A percentile compares a stretch with the other conserved stretches of the same genome.
Conservation (phyloP, 2,797 vertebrate genomes). For the Helicolenus hilgendorfi region DNA sequence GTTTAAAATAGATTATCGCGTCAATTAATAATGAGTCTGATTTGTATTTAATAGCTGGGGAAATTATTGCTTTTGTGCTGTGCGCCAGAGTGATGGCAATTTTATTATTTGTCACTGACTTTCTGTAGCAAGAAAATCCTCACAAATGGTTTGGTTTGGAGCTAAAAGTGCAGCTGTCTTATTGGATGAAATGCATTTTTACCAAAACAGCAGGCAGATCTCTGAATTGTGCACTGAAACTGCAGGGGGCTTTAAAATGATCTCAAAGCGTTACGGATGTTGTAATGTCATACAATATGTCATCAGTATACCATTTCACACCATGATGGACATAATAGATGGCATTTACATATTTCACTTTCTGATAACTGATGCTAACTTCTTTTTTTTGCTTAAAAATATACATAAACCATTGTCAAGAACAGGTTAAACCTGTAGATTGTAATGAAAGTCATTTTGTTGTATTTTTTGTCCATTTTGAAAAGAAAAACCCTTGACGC, state of each 20-base stretch:
- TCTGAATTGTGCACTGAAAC: not conserved
- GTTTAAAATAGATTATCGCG: not conserved
- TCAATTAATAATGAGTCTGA: not conserved
- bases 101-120: not conserved
- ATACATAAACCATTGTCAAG: not conserved
- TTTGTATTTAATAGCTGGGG: not conserved
- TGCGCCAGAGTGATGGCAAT: not conserved
- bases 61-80: not conserved
- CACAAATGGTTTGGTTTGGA: not conserved
- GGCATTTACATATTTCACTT: not conserved
- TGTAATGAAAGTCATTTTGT: slow-evolving; percentile 33
- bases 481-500: slow-evolving; percentile 59
- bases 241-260: not conserved
- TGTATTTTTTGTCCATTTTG: slow-evolving; percentile 32
- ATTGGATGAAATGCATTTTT: slow-evolving; percentile 10
- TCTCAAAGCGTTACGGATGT: not conserved
- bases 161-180: not conserved
- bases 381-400: not conserved
- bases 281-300: not conserved
- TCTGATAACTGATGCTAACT: not conserved
- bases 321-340: not conserved
- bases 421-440: not conserved
- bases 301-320: not conserved
- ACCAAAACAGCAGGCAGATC: not conserved
- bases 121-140: not conserved